Percentiles rank a stretch among this genome's conserved stretches.
phyloP scores from a whole-genome alignment of 2,797 vertebrate species.

The Urocyon cinereoargenteus region DNA sequence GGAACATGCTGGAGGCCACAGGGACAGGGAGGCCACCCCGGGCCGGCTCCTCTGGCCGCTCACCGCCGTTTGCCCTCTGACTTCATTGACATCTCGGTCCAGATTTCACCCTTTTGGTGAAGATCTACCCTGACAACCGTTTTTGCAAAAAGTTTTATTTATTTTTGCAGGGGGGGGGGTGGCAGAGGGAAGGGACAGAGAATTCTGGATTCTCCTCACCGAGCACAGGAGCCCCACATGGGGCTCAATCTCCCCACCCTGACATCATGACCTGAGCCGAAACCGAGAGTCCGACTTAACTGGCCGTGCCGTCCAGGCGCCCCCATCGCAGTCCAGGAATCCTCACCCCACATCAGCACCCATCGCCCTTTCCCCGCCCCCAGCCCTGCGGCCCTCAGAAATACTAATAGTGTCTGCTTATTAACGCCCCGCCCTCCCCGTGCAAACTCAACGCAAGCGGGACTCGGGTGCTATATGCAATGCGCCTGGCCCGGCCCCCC shows the following conservation, averaged over 20 bases:
- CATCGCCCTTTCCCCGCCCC: neutral
- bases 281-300: neutral
- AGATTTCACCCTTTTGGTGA: neutral
- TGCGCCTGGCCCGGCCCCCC: no score
- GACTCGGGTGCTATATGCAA: neutral
- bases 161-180: neutral
- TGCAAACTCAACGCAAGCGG: neutral
- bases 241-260: neutral
- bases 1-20: neutral
- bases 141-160: neutral
- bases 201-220: neutral
- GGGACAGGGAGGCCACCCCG: neutral
- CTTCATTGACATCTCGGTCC: neutral
- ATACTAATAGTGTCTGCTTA: neutral
- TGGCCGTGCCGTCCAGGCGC: neutral
- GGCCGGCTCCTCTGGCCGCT: neutral
- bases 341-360: neutral
- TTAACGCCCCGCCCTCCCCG: neutral
- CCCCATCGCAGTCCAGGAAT: neutral
- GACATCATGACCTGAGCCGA: neutral
- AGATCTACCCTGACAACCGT: neutral
- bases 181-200: neutral
- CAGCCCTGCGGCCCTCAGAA: neutral
- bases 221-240: neutral
- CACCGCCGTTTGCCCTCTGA: neutral